Percentiles rank a stretch among this genome's conserved stretches.
Conservation (phyloP, 2,888 invertebrate species). For the Geotrupes spiniger region DNA sequence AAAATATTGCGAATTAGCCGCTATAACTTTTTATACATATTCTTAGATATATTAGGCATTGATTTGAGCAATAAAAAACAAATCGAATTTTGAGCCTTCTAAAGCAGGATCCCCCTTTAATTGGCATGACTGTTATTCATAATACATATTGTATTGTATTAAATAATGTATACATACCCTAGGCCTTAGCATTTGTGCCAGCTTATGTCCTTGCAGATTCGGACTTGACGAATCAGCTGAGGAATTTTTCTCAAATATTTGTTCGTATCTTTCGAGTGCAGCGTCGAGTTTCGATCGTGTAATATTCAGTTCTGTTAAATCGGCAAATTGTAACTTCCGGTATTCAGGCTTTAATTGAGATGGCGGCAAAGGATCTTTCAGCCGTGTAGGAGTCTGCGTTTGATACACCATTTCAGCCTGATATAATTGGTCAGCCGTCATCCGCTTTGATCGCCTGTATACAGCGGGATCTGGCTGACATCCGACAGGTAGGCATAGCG, state of each 20-base stretch:
- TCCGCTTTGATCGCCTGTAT: conserved; percentile 26
- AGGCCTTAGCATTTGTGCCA: conserved; percentile 32
- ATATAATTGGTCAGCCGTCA: conserved; percentile 22
- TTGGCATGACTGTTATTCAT: no score
- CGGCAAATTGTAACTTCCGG: background rate
- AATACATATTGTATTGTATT: no score
- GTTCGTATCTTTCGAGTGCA: conserved; percentile 32
- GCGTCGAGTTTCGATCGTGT: conserved; percentile 30
- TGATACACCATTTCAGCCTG: conserved; percentile 11
- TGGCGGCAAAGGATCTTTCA: background rate
- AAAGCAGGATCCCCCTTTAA: no score
- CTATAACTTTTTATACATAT: no score
- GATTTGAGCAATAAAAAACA: no score
- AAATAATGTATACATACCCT: no score
- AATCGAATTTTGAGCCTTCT: no score
- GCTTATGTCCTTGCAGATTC: conserved; percentile 20
- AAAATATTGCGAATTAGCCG: no score
- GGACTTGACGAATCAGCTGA: conserved; percentile 10
- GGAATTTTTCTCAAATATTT: conserved; percentile 25
- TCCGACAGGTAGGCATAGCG: conserved; percentile 41
- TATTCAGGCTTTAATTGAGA: background rate
- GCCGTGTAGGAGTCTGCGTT: background rate
- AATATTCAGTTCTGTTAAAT: conserved; percentile 20
- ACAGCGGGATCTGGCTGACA: conserved; percentile 42
- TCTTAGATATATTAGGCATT: no score